Evolutionary conservation across 2,113 vertebrate species (phyloP), one percentile per base, ranked within the genome.

Genomic region (Cyprinodon tularosa): DNA sequence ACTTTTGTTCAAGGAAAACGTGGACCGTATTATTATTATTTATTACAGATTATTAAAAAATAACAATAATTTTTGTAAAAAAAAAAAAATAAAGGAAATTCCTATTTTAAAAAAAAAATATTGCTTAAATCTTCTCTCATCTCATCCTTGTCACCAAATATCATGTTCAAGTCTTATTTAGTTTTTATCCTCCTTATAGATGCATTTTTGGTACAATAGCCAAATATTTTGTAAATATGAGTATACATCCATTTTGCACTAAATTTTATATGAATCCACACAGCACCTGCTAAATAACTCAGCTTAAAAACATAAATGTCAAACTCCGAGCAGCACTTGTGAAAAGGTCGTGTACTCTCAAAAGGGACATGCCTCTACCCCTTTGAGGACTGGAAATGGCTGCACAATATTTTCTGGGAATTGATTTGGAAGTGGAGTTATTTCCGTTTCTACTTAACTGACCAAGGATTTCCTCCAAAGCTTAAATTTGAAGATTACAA

Each of bases 221-320:
- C 29, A 29, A 29, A 29, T 40, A 40, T 1, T 40, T n/a, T 20
- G 12, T 10, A 11, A 42, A 40, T 40, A 64, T 64, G 1, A 20
- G 39, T 20, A 20, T n/a, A 4, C n/a, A 20, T 42, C 5, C 29
- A 40, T 60, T 67, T 38, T 74, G 29, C n/a, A 38, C 57, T n/a
- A 74, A 45, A 29, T 15, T 67, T 44, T n/a, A 67, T 22, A 12
- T 48, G 59, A 67, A 67, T 61, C 8, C 53, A 59, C 11, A 20
- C 12, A 60, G 47, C 53, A 75, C 40, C 53, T 75, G 72, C 22
- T 74, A 12, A 67, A 42, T 38, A 20, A 67, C 38, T 61, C n/a
- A 17, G 36, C 53, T 29, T 14, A 29, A 15, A 22, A 45, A 66
- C 15, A 59, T 59, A 71, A 77, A 22, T 50, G 68, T 44, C 45